Base-by-base conservation (phyloP, 2,113 vertebrate genomes). In the Syngnathus scovelli region DNA sequence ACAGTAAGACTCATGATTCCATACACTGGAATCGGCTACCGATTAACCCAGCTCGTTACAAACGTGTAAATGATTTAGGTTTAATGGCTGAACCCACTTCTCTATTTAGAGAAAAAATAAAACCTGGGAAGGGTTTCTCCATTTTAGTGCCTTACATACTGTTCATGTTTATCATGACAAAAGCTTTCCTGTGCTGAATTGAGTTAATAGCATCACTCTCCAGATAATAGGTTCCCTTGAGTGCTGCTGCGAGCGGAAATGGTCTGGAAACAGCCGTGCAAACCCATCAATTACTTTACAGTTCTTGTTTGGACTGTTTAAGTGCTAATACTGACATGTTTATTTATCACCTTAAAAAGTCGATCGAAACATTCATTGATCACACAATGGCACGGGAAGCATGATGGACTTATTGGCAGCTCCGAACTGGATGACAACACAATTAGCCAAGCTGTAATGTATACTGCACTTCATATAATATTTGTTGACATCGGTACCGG, bases 131-230 rank as follows among this genome's bases (percentile, higher is more conserved):
- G 51, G 21, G 65, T 73, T 69, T 67, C 66, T 60, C 76, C 62
- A 71, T 37, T 51, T 23, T 66, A 68, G 46, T 61, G 37, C 61
- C 37, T 44, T 37, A 66, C 27, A 33, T 33, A 82, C 58, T 23
- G 44, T 43, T 41, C 16, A 23, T 1, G 37, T 71, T 72, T 12
- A 48, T 62, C 48, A 58, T 77, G 70, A 79, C 74, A 78, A 72
- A 78, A 72, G 72, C 44, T 74, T 74, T 84, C 76, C 83, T 83
- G 68, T 74, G 67, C 69, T 75, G 71, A 69, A 82, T 78, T 65
- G 68, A 74, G 81, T 77, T 72, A 74, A 61, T 41, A 61, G 38
- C 59, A 43, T 72, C 61, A 69, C 51, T 73, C 74, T 71, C 55
- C 61, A 77, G 63, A 74, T 43, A 0, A 77, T 79, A 5, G 11